Base-by-base conservation (phyloP, 37 sponge, comb jelly and placozoan genomes). In the Haliclona indistincta region DNA sequence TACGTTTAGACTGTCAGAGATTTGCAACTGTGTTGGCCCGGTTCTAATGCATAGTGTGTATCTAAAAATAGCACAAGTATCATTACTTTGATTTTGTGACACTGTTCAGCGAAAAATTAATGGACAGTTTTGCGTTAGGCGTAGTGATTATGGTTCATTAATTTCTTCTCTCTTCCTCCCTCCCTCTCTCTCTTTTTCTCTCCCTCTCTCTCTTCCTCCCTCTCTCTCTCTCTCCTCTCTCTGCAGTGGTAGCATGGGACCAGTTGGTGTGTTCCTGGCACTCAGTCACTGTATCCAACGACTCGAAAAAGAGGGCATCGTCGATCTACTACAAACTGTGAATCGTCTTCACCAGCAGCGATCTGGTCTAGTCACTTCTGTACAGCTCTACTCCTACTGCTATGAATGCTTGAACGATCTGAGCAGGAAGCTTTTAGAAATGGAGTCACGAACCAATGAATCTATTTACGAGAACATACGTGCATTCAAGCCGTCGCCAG, bases 241-340 rank as follows among this genome's bases (percentile, higher is more conserved):
- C 32, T 63, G 0, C 74, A 89, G 89, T 7, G 56, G 73, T 37
- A 83, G 79, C 51, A 41, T 83, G 7, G 89, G 84, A 30, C 83
- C 84, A 3, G 56, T 71, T 55, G 89, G 89, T 2, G 44, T 89
- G 29, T 75, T 89, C 62, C 75, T 80, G 36, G 54, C 84, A 0
- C 79, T 83, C 15, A 70, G 38, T 43, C 67, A 79, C 84, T 89
- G 84, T 65, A 74, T 89, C 10, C 75, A 89, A 53, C 44, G 84
- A n/a, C 55, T 83, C 15, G 30, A 61, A 13, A 38, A 38, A n/a
- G 89, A 89, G 69, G 73, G 74, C 25, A 56, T 72, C 33, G 75
- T 89, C 26, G 89, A 89, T 34, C 75, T 89, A 13, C 83, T 89
- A 63, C 84, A 83, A 51, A 66, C 84, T 0, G 89, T 82, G 19